Percentiles rank a stretch among this genome's conserved stretches.
Conservation (phyloP, 2,888 invertebrate genomes). For the Hybos culiciformis region DNA sequence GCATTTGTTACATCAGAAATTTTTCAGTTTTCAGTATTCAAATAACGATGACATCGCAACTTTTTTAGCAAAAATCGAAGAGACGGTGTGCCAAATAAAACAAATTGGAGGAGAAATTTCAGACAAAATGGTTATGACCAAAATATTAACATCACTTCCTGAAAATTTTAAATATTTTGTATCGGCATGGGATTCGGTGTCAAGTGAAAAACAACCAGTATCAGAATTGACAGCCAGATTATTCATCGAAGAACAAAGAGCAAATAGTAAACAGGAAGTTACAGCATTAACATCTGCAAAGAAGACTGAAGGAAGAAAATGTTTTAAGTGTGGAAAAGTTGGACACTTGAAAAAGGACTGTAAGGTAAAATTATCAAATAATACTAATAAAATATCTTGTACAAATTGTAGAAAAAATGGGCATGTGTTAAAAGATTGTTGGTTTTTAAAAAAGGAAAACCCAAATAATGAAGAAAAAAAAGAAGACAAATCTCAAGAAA, state of each 20-base stretch:
- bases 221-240: background rate
- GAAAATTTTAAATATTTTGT: background rate
- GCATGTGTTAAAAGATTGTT: background rate
- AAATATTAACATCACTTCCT: background rate
- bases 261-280: background rate
- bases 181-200: too few species aligned
- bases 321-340: background rate
- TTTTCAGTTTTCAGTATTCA: background rate
- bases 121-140: background rate
- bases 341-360: background rate
- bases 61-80: background rate
- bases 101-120: background rate
- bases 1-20: background rate
- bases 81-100: constrained; percentile 1
- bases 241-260: background rate
- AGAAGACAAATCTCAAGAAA: too few species aligned
- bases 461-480: too few species aligned
- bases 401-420: background rate
- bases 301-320: background rate
- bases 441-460: too few species aligned
- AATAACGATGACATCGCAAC: background rate
- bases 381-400: background rate
- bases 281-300: background rate
- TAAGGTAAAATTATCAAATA: background rate
- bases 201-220: background rate